Percentiles rank a stretch among this genome's conserved stretches.
These are phyloP conservation scores for Hypotaenidia okinawae DNA, from an alignment of 2,797 vertebrate species.

Conservation along the genomic window DNA sequence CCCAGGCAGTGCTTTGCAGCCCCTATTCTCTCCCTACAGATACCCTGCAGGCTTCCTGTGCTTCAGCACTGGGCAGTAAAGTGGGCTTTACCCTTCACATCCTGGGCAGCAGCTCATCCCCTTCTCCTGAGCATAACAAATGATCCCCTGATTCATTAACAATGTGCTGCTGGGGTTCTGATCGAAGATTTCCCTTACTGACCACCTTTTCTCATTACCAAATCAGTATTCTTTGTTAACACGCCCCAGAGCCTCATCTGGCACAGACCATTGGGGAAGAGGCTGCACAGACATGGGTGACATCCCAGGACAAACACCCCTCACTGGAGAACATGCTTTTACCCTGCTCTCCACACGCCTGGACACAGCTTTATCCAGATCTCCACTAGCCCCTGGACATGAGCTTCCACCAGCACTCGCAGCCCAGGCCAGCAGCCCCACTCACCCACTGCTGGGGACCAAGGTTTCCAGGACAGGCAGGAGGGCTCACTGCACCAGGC, in stretches of 20 bases:
- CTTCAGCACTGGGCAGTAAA: fast-evolving
- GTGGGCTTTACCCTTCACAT: neutral
- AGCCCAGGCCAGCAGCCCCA: fast-evolving
- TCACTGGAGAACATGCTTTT: no score
- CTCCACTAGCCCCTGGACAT: fast-evolving
- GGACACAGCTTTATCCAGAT: neutral
- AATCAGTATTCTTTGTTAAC: neutral
- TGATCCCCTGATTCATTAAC: neutral
- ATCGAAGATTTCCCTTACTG: neutral
- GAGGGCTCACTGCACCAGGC: neutral
- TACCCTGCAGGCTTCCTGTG: neutral
- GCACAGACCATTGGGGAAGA: neutral
- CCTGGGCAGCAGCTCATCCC: neutral
- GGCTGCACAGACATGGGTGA: fast-evolving
- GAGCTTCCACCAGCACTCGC: neutral
- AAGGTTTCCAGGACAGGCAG: fast-evolving
- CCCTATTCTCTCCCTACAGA: neutral
- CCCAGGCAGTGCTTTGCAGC: neutral
- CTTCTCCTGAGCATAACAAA: neutral
- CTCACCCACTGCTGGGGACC: fast-evolving
- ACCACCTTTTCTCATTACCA: neutral
- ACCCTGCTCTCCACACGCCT: neutral
- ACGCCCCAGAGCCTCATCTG: neutral
- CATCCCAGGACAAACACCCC: neutral
- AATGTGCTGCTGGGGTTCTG: neutral